Base-by-base conservation (phyloP, 1,140 invertebrate genomes). In the Palaemon carinicauda region DNA sequence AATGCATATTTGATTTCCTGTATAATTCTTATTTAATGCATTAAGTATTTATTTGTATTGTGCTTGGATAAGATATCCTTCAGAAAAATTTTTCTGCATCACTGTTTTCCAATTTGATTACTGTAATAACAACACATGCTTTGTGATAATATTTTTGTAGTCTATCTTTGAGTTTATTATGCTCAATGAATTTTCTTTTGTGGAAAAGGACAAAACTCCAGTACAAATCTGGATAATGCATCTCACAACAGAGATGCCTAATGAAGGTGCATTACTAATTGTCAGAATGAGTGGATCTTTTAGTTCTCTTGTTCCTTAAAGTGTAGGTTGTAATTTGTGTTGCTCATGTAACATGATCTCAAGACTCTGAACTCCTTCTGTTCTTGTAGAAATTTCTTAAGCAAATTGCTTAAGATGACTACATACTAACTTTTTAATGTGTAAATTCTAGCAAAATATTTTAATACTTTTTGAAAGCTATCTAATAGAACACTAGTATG, bases 81-180 rank as follows among this genome's bases (percentile, higher is more conserved):
- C 54, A 31, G 56, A 54, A 31, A 60, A 54, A 56, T 60, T 1
- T 80, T 27, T 27, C 60, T 80, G n/a, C 24, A 74, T 74, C 33
- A 73, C 69, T 84, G 65, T 52, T 80, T 51, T 31, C n/a, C 74
- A n/a, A 73, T 80, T 86, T 73, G 53, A 50, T 79, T 77, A 80
- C 17, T 71, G 53, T 54, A n/a, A n/a, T 69, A 82, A 65, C 51
- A 29, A 60, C 27, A 24, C 51, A 33, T 74, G 77, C 84, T 86
- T 86, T 86, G 84, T 86, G 84, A 86, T 86, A 86, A 80, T 86
- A 86, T 80, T 86, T 86, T 86, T 86, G 80, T 24, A 51, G 27
- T 79, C 53, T 31, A 71, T 31, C 71, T 41, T 71, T 60, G 60
- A 71, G 41, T 80, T 85, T 74, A 60, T 79, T 69, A 73, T 80